Evolutionary conservation across 2,113 vertebrate genomes (phyloP).

Genomic region (Semicossyphus pulcher): DNA sequence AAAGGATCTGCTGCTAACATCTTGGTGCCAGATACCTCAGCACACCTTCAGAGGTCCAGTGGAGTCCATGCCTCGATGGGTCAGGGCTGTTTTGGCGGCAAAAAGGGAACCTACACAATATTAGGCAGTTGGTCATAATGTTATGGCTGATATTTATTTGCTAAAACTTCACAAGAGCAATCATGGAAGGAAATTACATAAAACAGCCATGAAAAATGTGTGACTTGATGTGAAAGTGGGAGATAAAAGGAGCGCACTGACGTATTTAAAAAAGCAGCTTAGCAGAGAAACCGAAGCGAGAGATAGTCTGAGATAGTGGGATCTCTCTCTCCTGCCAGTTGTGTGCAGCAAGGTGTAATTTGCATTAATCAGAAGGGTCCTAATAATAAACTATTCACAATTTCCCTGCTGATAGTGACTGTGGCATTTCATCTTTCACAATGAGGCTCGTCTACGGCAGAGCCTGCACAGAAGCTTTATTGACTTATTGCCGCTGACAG

Average conservation of each 20-base stretch:
- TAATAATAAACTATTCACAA: slow-evolving; percentile 75
- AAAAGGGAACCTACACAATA: too few relatives aligned
- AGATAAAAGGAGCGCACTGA: not conserved
- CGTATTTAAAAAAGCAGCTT: slow-evolving; percentile 25
- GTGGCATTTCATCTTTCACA: slow-evolving; percentile 61
- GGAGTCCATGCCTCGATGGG: too few relatives aligned
- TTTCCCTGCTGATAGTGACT: slow-evolving; percentile 61
- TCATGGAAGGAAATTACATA: not conserved
- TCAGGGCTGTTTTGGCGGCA: too few relatives aligned
- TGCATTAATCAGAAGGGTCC: slow-evolving; percentile 72
- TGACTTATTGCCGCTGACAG: slow-evolving; percentile 71
- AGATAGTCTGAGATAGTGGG: not conserved
- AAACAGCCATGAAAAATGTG: not conserved
- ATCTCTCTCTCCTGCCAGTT: slow-evolving; percentile 41
- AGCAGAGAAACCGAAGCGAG: slow-evolving; percentile 19
- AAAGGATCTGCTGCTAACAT: too few relatives aligned
- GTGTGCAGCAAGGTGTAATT: slow-evolving; percentile 64
- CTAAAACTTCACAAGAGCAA: not conserved
- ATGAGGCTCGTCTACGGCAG: too few relatives aligned
- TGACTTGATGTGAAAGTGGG: slow-evolving; percentile 5
- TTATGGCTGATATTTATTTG: not conserved
- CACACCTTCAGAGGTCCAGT: too few relatives aligned
- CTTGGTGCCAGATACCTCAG: too few relatives aligned
- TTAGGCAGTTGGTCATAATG: too few relatives aligned
- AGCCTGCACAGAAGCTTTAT: slow-evolving; percentile 24